Percentiles rank a stretch among this genome's conserved stretches.
phyloP scores from a whole-genome alignment of 2,797 vertebrate species.

The Artibeus lituratus region DNA sequence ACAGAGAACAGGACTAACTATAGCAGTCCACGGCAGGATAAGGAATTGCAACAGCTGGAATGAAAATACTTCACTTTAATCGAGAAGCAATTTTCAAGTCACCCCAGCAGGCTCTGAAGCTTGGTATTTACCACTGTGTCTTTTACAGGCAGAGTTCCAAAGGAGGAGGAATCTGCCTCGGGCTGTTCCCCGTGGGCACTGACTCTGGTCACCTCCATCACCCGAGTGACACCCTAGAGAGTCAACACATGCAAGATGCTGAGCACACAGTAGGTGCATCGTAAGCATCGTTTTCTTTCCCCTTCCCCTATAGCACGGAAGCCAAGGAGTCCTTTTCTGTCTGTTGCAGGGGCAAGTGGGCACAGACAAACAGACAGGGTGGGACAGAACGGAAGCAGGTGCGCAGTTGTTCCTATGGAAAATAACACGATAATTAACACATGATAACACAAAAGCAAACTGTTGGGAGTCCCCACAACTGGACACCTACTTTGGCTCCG shows the following conservation, averaged over 20 bases:
- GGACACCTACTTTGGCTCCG: neutral
- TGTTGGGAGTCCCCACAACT: too few species aligned
- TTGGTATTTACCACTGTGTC: neutral
- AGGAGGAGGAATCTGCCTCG: neutral
- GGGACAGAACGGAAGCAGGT: neutral
- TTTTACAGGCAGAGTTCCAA: neutral
- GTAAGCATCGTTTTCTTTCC: neutral
- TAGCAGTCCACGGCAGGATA: constrained; percentile 34
- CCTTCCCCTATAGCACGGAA: neutral
- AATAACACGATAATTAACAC: neutral
- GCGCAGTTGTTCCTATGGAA: neutral
- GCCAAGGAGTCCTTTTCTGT: neutral
- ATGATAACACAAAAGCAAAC: neutral
- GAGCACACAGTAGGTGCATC: neutral
- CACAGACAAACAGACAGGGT: neutral
- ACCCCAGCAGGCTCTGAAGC: neutral
- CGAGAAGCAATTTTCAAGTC: constrained; percentile 39
- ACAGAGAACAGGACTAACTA: constrained; percentile 42
- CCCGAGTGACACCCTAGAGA: neutral
- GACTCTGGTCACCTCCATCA: neutral
- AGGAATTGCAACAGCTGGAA: constrained; percentile 47
- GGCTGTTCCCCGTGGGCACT: neutral
- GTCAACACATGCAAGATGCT: neutral
- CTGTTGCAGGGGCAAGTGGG: neutral
- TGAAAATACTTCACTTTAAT: constrained; percentile 52